Evolutionary conservation across 2,888 invertebrate species (phyloP).

Genomic region (Cephalotes varians): DNA sequence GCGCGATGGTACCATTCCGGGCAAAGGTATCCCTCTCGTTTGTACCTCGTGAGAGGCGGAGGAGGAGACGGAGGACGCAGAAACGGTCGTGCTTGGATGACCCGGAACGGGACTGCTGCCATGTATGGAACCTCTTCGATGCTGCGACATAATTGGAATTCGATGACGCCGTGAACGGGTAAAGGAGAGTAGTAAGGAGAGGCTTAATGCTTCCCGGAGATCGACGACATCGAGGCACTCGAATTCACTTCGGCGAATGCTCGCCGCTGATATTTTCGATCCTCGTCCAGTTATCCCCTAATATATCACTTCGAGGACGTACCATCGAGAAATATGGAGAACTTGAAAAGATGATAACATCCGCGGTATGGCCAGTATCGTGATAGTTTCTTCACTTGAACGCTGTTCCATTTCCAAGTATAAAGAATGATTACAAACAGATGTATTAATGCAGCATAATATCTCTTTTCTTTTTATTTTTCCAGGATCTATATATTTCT

Average conservation of each 20-base stretch:
- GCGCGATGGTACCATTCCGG: conserved; percentile 82
- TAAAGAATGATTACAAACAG: not conserved
- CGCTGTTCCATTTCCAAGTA: not conserved
- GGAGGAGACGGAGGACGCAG: conserved; percentile 64
- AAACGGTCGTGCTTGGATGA: conserved; percentile 67
- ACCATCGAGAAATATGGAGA: not conserved
- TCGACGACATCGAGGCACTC: conserved; percentile 64
- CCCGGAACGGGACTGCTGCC: conserved; percentile 74
- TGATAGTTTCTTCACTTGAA: not conserved
- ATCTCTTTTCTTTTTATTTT: not conserved
- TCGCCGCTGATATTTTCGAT: conserved; percentile 37
- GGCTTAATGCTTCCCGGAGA: conserved; percentile 63
- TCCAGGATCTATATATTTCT: not conserved
- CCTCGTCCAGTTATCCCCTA: conserved; percentile 1
- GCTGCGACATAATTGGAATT: conserved; percentile 78
- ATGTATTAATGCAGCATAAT: not conserved
- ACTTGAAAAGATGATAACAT: not conserved
- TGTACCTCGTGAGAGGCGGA: conserved; percentile 77
- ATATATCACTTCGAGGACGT: not conserved
- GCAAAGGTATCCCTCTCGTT: conserved; percentile 82
- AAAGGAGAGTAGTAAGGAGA: conserved; percentile 10
- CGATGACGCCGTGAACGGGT: conserved; percentile 66
- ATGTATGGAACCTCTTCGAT: conserved; percentile 78
- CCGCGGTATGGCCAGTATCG: not conserved
- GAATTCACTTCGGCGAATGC: conserved; percentile 41